Conservation (phyloP, 2,888 invertebrate genomes). For the Rhagophthalmus giganteus region DNA sequence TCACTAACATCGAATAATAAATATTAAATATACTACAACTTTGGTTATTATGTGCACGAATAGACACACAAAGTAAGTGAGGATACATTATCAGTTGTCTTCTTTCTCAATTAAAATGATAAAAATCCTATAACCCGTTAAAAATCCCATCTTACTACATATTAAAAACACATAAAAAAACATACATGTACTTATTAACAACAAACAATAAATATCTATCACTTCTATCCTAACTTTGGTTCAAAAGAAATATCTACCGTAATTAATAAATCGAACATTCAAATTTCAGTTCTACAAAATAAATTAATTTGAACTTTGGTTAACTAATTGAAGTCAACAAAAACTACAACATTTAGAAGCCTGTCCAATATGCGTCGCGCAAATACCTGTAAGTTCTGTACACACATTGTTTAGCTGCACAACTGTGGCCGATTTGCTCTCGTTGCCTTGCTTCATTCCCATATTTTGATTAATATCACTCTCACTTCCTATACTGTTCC, state of each 20-base stretch:
- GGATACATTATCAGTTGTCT: too few relatives aligned
- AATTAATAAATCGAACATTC: neutral
- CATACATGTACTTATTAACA: conserved; percentile 6
- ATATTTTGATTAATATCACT: conserved; percentile 61
- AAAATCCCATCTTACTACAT: neutral
- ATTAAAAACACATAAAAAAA: too few relatives aligned
- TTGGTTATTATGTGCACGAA: conserved; percentile 26
- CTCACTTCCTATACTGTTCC: conserved; percentile 51
- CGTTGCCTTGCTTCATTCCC: conserved; percentile 41
- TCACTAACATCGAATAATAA: conserved; percentile 16
- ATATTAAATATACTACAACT: conserved; percentile 24
- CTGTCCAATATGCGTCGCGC: conserved; percentile 61
- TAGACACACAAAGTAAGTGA: conserved; percentile 10
- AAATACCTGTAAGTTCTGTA: conserved; percentile 57
- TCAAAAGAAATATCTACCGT: too few relatives aligned
- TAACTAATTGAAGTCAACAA: conserved; percentile 54
- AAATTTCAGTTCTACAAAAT: conserved; percentile 2
- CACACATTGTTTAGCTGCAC: conserved; percentile 55
- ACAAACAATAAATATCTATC: conserved; percentile 12
- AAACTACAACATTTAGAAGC: conserved; percentile 63
- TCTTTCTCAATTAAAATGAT: too few relatives aligned
- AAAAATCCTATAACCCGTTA: neutral
- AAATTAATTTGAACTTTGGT: conserved; percentile 24
- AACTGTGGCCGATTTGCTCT: conserved; percentile 41
- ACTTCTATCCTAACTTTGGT: neutral